Percentiles rank a stretch among this genome's conserved stretches.
Evolutionary conservation across 2,797 vertebrate genomes (phyloP).

Genomic region (Vespertilio murinus): DNA sequence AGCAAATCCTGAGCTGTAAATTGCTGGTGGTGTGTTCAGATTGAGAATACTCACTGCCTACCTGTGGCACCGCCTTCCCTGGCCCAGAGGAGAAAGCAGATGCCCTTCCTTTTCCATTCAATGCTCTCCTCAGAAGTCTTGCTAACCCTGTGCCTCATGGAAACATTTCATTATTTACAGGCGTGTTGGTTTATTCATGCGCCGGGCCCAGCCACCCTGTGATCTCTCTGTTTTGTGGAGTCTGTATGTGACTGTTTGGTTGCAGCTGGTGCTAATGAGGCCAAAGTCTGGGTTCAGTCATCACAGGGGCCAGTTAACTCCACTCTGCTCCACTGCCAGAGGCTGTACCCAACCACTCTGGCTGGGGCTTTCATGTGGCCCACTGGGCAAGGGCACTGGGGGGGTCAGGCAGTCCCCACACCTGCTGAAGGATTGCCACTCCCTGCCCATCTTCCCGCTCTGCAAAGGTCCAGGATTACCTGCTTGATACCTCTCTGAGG

Average conservation of each 20-base stretch:
- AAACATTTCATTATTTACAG: neutral
- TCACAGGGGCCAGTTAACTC: neutral
- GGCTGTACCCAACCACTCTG: neutral
- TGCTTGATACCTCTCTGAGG: neutral
- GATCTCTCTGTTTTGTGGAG: neutral
- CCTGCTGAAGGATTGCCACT: neutral
- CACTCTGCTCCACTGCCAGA: fast-evolving
- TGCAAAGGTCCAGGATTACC: neutral
- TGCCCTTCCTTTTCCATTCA: neutral
- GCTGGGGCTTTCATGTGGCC: neutral
- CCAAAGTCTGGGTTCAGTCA: neutral
- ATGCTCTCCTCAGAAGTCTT: neutral
- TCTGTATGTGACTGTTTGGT: neutral
- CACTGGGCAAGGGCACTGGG: fast-evolving
- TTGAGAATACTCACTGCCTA: neutral
- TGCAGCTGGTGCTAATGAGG: slow-evolving; percentile 47
- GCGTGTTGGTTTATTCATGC: slow-evolving; percentile 45
- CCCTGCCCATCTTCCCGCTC: fast-evolving
- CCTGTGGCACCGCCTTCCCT: neutral
- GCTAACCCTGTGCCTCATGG: neutral
- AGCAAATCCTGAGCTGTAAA: neutral
- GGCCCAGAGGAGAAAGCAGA: neutral
- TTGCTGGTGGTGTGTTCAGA: no score
- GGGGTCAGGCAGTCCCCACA: fast-evolving
- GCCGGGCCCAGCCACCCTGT: neutral